phyloP scores from a whole-genome alignment of 2,888 invertebrate genomes.

The Drosophila quasianomalipes region DNA sequence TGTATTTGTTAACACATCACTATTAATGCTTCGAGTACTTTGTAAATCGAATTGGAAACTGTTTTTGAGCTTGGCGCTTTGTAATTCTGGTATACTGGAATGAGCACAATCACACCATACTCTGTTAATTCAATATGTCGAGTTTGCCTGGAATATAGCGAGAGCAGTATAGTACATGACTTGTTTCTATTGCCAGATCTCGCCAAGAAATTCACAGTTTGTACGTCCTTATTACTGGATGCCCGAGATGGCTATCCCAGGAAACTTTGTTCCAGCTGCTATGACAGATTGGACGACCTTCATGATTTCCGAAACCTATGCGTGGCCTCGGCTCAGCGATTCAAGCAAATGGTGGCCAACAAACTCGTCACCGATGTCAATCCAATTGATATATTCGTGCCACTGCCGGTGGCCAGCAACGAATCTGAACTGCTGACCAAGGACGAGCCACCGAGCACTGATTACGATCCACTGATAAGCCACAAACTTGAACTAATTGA shows the following conservation, averaged over 20 bases:
- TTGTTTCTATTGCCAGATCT: constrained; percentile 75
- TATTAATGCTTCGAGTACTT: constrained; percentile 35
- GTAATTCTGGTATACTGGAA: constrained; percentile 37
- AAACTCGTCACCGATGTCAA: constrained; percentile 9
- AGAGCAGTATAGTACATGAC: constrained; percentile 61
- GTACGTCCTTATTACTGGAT: constrained; percentile 77
- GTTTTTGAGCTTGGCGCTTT: constrained; percentile 27
- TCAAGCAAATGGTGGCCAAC: constrained; percentile 69
- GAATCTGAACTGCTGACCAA: constrained; percentile 42
- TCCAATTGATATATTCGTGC: constrained; percentile 65
- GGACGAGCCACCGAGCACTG: constrained; percentile 65
- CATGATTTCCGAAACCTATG: constrained; percentile 80
- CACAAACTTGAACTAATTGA: constrained; percentile 78
- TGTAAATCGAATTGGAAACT: constrained; percentile 42
- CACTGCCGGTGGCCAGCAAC: constrained; percentile 36
- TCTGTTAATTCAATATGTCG: constrained; percentile 79
- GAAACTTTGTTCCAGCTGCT: constrained; percentile 73
- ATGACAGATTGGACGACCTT: constrained; percentile 71
- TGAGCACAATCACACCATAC: constrained; percentile 50
- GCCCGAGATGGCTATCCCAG: constrained; percentile 80
- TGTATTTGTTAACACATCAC: constrained; percentile 17
- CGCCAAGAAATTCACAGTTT: constrained; percentile 72
- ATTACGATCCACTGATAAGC: constrained; percentile 71
- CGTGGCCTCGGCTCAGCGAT: constrained; percentile 66
- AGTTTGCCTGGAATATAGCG: constrained; percentile 72